A percentile compares a stretch with the other conserved stretches of the same genome.
These are phyloP conservation scores for Hypselothyrea guttata DNA, from an alignment of 2,888 invertebrate species.

Conservation along the genomic window DNA sequence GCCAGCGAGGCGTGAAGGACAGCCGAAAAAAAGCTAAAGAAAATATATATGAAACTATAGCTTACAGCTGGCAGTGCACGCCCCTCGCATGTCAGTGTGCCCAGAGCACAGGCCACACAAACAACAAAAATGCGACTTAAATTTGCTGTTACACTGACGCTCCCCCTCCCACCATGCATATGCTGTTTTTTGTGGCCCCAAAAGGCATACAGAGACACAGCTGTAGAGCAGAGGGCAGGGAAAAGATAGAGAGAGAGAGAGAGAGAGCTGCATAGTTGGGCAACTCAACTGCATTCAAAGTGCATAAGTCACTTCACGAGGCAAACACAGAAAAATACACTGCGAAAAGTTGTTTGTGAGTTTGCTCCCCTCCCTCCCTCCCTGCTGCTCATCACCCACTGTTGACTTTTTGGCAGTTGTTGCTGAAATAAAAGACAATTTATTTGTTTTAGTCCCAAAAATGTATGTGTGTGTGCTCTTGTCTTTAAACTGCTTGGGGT, in stretches of 20 bases:
- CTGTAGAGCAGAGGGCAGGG: neutral
- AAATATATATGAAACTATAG: slow-evolving; percentile 19
- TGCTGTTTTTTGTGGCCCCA: slow-evolving; percentile 1
- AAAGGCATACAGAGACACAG: slow-evolving; percentile 17
- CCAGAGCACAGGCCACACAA: slow-evolving; percentile 1
- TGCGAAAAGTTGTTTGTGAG: slow-evolving; percentile 42
- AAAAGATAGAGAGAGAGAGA: slow-evolving; percentile 1
- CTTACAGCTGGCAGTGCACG: slow-evolving; percentile 35
- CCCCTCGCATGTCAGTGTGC: slow-evolving; percentile 45
- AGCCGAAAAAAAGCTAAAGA: slow-evolving; percentile 18
- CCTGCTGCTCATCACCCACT: too few species aligned
- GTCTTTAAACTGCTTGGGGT: neutral
- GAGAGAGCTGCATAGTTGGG: slow-evolving; percentile 41
- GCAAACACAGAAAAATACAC: slow-evolving; percentile 30
- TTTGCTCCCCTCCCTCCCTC: neutral
- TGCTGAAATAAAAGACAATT: slow-evolving; percentile 43
- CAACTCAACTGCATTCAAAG: slow-evolving; percentile 67
- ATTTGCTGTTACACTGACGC: slow-evolving; percentile 58
- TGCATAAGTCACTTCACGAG: slow-evolving; percentile 69
- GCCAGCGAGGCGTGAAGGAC: slow-evolving; percentile 52
- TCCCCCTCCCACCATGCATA: neutral
- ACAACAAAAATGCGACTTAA: slow-evolving; percentile 59
- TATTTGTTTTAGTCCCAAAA: slow-evolving; percentile 37
- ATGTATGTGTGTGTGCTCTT: slow-evolving; percentile 12
- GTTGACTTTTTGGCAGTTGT: slow-evolving; percentile 46